A percentile compares a stretch with the other conserved stretches of the same genome.
phyloP scores from a whole-genome alignment of 2,888 invertebrate genomes.

The Clitarchus hookeri region DNA sequence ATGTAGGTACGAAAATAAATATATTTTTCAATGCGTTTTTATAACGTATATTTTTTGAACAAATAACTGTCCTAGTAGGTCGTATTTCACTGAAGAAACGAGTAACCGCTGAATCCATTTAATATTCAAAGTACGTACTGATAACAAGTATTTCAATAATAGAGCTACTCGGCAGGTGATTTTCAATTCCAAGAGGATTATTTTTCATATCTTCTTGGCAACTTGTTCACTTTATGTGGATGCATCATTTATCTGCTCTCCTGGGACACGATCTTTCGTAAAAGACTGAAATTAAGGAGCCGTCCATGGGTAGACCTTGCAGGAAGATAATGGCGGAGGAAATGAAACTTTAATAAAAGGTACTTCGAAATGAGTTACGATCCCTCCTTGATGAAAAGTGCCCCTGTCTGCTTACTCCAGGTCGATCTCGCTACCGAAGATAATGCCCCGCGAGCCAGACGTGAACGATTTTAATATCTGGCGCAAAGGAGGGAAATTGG shows the following conservation, averaged over 20 bases:
- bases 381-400: background rate
- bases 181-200: background rate
- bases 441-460: background rate
- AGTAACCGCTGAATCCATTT: background rate
- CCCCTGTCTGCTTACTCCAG: background rate
- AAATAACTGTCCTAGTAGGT: too few relatives aligned
- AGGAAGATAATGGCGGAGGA: constrained; percentile 14
- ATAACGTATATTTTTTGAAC: too few relatives aligned
- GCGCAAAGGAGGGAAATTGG: background rate
- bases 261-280: background rate
- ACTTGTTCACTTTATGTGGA: constrained; percentile 1
- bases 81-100: too few relatives aligned
- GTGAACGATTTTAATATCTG: constrained; percentile 14
- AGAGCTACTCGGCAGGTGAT: background rate
- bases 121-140: background rate
- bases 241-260: background rate
- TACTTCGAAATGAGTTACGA: constrained; percentile 3
- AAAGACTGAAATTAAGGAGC: constrained; percentile 9
- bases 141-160: background rate
- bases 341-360: constrained; percentile 14
- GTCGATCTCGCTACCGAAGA: background rate
- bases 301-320: background rate
- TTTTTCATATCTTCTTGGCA: background rate
- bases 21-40: too few relatives aligned
- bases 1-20: too few relatives aligned